Evolutionary conservation across 2,797 vertebrate genomes (phyloP), one percentile per base, ranked within the genome.

Genomic region (Echeneis naucrates): DNA sequence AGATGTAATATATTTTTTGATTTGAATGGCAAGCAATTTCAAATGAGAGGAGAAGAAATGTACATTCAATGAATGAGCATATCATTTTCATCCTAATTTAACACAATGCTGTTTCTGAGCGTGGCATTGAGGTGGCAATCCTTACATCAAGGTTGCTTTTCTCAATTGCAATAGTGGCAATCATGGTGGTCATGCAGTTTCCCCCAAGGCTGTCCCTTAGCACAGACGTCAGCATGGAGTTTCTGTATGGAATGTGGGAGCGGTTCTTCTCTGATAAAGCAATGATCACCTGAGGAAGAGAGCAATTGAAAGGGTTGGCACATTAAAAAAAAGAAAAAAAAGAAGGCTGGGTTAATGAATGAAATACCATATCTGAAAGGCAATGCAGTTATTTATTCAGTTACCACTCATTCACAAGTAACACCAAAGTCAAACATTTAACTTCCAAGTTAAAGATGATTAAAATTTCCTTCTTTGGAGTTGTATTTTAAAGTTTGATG

Each of bases 161-260:
- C 75, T 99, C 98, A 9, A 96, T 61, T 8, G 97, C 95, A 6
- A 99, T 87, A 0, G 95, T 99, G 68, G 98, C 96, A 23, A 99
- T 97, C 98, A 99, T 99, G 55, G 96, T 96, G 1, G 98, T 99
- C 96, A 96, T 96, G 83, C 98, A 99, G 94, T 99, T 99, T 16
- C 98, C 98, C 35, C 98, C 98, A 9, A 99, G 89, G 64, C 98
- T 99, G 93, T 99, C 98, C 84, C 97, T 93, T 38, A 99, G 93
- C 82, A 99, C 97, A 2, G 97, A 99, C 0, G 98, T 99, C 95
- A 99, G 95, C 97, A 98, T 95, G 35, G 97, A 99, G 87, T 99
- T 99, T 78, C 98, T 94, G 78, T 99, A 99, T 0, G 98, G 98
- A 64, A 99, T 96, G 74, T 99, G 98, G 0, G 93, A 92, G 33